Evolutionary conservation across 2,888 invertebrate species (phyloP).

Genomic region (Cataglyphis altisquamis): DNA sequence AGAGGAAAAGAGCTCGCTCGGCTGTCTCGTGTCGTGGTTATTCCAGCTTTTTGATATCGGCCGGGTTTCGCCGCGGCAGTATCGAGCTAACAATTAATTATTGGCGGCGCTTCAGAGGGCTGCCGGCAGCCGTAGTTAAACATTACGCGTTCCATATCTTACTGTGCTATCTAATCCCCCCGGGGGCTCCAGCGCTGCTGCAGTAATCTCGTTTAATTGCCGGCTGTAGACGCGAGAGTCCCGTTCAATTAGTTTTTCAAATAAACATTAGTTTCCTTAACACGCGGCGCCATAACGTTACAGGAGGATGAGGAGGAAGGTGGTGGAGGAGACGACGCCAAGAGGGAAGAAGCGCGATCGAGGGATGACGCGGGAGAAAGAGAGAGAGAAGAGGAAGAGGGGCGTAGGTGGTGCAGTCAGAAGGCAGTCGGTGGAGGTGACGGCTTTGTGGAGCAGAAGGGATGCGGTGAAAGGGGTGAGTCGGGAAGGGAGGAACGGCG

Average conservation of each 20-base stretch:
- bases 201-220: slow-evolving; percentile 86
- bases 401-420: slow-evolving; percentile 70
- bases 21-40: slow-evolving; percentile 68
- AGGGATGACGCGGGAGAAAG: slow-evolving; percentile 47
- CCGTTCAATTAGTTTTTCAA: slow-evolving; percentile 85
- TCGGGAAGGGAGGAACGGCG: slow-evolving; percentile 66
- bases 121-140: slow-evolving; percentile 84
- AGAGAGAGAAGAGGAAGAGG: slow-evolving; percentile 43
- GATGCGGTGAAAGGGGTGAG: slow-evolving; percentile 45
- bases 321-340: slow-evolving; percentile 51
- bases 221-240: slow-evolving; percentile 86
- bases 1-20: slow-evolving; percentile 41
- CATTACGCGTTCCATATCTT: slow-evolving; percentile 86
- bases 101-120: slow-evolving; percentile 83
- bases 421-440: slow-evolving; percentile 76
- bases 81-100: slow-evolving; percentile 85
- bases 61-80: slow-evolving; percentile 72
- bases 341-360: slow-evolving; percentile 53
- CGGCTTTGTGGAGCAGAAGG: slow-evolving; percentile 68
- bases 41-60: slow-evolving; percentile 76
- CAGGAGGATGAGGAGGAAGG: slow-evolving; percentile 73
- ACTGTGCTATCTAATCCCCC: slow-evolving; percentile 85
- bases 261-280: slow-evolving; percentile 86
- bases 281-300: slow-evolving; percentile 83
- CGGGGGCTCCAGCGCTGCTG: slow-evolving; percentile 81